A percentile compares a stretch with the other conserved stretches of the same genome.
Conservation (phyloP, 2,797 vertebrate species). For the Lophotriccus pileatus region DNA sequence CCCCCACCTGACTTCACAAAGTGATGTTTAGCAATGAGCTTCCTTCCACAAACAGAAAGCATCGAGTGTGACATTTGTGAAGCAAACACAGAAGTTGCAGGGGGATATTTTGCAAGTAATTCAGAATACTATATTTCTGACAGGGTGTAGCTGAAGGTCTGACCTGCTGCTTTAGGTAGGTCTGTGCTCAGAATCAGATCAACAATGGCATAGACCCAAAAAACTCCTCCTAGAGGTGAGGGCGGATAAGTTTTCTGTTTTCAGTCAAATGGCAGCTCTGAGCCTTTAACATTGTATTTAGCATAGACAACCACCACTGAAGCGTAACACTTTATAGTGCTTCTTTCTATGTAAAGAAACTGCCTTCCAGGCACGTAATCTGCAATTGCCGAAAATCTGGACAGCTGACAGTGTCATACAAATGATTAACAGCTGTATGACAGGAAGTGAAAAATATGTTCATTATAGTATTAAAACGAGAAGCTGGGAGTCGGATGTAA, state of each 20-base stretch:
- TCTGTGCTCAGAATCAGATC: not conserved
- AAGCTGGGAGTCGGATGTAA: not conserved
- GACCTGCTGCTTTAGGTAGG: not conserved
- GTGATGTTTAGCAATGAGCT: not conserved
- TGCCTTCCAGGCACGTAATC: not conserved
- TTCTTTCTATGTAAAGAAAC: not conserved
- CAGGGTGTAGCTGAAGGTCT: not conserved
- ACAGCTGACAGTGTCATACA: not conserved
- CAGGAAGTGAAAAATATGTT: slow-evolving; percentile 35
- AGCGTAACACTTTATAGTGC: not conserved
- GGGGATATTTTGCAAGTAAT: not conserved
- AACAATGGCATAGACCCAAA: not conserved
- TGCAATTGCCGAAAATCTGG: not conserved
- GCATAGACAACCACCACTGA: not conserved
- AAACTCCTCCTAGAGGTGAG: not conserved
- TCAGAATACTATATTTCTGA: not conserved
- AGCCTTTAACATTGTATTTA: not conserved
- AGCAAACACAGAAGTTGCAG: not conserved
- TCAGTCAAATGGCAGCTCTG: not conserved
- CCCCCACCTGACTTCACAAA: not conserved
- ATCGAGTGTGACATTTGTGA: not conserved
- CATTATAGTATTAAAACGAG: not conserved
- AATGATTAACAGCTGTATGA: not conserved
- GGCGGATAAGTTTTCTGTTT: not conserved
- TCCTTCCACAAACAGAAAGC: not conserved